Percentiles rank a stretch among this genome's conserved stretches.
Evolutionary conservation across 2,113 vertebrate species (phyloP).

Genomic region (Oryzias woworae): DNA sequence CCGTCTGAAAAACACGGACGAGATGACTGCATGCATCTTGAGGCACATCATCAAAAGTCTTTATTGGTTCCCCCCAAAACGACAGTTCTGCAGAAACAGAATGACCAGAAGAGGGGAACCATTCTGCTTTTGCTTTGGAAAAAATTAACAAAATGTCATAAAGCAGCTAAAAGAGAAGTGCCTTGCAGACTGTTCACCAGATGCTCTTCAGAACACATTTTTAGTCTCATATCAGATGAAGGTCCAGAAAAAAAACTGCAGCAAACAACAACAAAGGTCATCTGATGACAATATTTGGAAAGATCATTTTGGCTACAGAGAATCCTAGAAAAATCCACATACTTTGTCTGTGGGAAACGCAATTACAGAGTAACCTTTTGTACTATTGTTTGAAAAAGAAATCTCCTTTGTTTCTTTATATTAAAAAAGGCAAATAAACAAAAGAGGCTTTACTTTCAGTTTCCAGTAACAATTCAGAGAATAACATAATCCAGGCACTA

Average conservation of each 20-base stretch:
- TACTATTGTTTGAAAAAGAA: no score
- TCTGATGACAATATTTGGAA: neutral
- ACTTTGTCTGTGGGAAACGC: conserved; percentile 4
- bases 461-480: no score
- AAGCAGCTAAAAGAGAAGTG: neutral
- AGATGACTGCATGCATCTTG: conserved; percentile 38
- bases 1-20: conserved; percentile 50
- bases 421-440: neutral
- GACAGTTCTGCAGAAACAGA: conserved; percentile 17
- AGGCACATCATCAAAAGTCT: conserved; percentile 28
- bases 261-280: conserved; percentile 8
- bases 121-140: neutral
- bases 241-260: neutral
- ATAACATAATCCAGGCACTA: no score
- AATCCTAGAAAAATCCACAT: neutral
- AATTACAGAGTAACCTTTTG: neutral
- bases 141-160: neutral
- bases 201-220: conserved; percentile 7
- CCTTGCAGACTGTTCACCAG: neutral
- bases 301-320: conserved; percentile 21
- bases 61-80: conserved; percentile 21
- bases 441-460: no score
- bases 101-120: conserved; percentile 10
- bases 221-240: neutral
- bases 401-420: no score